A percentile compares a stretch with the other conserved stretches of the same genome.
phyloP scores from a whole-genome alignment of 2,888 invertebrate genomes.

The Camptogramma bilineatum region DNA sequence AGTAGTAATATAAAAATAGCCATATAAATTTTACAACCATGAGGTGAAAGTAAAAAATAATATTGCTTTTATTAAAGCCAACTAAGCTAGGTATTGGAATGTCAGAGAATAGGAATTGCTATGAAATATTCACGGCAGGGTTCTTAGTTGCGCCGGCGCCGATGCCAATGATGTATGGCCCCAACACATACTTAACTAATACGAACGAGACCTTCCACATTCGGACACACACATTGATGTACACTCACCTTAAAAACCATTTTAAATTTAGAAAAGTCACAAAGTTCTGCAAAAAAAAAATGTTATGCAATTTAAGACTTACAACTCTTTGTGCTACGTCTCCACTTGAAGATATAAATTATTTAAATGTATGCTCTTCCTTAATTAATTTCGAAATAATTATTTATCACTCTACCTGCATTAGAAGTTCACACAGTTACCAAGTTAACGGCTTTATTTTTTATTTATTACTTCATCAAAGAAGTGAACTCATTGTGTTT shows the following conservation, averaged over 20 bases:
- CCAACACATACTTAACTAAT: slow-evolving; percentile 76
- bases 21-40: slow-evolving; percentile 69
- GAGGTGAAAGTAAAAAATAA: slow-evolving; percentile 34
- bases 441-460: slow-evolving; percentile 19
- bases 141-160: slow-evolving; percentile 75
- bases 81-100: slow-evolving; percentile 9
- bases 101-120: slow-evolving; percentile 31
- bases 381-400: slow-evolving; percentile 10
- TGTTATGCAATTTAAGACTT: neutral
- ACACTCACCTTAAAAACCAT: slow-evolving; percentile 62
- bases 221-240: slow-evolving; percentile 59
- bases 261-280: slow-evolving; percentile 14
- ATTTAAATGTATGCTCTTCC: slow-evolving; percentile 8
- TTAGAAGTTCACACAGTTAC: slow-evolving; percentile 26
- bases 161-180: slow-evolving; percentile 74
- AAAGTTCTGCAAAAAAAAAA: neutral
- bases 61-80: neutral
- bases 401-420: slow-evolving; percentile 21
- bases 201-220: slow-evolving; percentile 62
- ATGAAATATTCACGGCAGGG: slow-evolving; percentile 65
- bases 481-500: slow-evolving; percentile 15
- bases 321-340: neutral
- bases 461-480: slow-evolving; percentile 25
- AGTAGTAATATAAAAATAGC: slow-evolving; percentile 79
- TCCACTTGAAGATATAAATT: neutral